phyloP scores from a whole-genome alignment of 1,140 invertebrate species.

The Sitobion miscanthi region DNA sequence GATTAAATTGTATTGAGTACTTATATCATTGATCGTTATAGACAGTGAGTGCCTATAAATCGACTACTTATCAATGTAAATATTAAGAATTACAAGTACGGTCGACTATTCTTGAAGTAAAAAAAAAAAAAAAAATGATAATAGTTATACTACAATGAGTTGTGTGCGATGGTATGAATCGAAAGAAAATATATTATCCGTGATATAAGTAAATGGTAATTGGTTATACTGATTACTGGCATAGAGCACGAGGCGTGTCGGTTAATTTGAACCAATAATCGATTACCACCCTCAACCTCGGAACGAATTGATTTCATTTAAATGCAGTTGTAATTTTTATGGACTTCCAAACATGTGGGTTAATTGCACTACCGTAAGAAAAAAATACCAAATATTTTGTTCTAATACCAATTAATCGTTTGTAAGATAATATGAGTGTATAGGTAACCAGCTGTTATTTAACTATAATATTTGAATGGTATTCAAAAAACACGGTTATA shows the following conservation, averaged over 20 bases:
- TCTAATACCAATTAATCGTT: neutral
- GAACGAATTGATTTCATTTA: neutral
- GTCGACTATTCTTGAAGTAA: neutral
- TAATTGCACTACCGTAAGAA: neutral
- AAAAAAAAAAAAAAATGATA: neutral
- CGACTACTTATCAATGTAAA: neutral
- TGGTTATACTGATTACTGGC: neutral
- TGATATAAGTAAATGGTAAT: neutral
- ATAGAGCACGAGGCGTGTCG: neutral
- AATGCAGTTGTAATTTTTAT: neutral
- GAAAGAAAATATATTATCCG: neutral
- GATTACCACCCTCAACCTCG: neutral
- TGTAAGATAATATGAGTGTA: neutral
- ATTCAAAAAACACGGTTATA: neutral
- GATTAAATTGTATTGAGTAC: neutral
- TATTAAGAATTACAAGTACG: neutral
- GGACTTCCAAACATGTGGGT: neutral
- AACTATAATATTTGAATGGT: neutral
- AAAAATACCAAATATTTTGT: neutral
- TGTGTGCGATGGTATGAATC: neutral
- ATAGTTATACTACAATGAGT: neutral
- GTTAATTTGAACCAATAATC: neutral
- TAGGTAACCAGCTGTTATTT: neutral
- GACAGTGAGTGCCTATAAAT: no score
- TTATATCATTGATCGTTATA: no score